These are phyloP conservation scores for Drosophila leonis DNA, from an alignment of 2,888 invertebrate genomes.

Conservation along the genomic window DNA sequence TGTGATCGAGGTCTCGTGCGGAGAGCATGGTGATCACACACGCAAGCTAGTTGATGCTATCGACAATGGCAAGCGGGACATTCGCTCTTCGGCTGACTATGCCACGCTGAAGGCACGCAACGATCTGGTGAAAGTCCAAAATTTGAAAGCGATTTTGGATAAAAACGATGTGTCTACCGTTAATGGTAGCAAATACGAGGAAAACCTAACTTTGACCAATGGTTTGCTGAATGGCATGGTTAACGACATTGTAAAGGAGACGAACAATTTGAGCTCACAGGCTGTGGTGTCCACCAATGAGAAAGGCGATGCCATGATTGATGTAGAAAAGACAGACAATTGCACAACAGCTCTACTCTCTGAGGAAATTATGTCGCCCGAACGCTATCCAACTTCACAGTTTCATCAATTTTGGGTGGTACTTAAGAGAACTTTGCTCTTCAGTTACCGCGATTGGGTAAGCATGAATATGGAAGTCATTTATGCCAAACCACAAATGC, in stretches of 20 bases:
- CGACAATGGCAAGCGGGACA: slow-evolving; percentile 93
- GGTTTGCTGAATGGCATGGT: slow-evolving; percentile 87
- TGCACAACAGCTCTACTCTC: slow-evolving; percentile 90
- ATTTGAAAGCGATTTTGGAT: slow-evolving; percentile 85
- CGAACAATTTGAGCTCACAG: slow-evolving; percentile 41
- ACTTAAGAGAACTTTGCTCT: slow-evolving; percentile 92
- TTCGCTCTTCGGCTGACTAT: slow-evolving; percentile 90
- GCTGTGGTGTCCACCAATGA: slow-evolving; percentile 77
- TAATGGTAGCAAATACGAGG: slow-evolving; percentile 82
- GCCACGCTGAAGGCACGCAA: slow-evolving; percentile 87
- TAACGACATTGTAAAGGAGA: slow-evolving; percentile 87
- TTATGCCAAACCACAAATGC: no score
- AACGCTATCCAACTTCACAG: slow-evolving; percentile 93
- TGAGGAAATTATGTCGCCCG: slow-evolving; percentile 88
- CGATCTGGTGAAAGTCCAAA: slow-evolving; percentile 87
- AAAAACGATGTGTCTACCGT: slow-evolving; percentile 86
- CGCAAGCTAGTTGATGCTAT: slow-evolving; percentile 94
- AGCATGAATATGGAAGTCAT: slow-evolving; percentile 62
- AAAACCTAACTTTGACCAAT: slow-evolving; percentile 83
- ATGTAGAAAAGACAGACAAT: slow-evolving; percentile 89
- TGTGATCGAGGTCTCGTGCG: slow-evolving; percentile 98
- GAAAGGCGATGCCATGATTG: slow-evolving; percentile 84
- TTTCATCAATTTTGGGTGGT: slow-evolving; percentile 94
- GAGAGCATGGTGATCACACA: slow-evolving; percentile 97
- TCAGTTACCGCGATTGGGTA: slow-evolving; percentile 96